Conservation (phyloP, 2,797 vertebrate species). For the Mus minutoides region DNA sequence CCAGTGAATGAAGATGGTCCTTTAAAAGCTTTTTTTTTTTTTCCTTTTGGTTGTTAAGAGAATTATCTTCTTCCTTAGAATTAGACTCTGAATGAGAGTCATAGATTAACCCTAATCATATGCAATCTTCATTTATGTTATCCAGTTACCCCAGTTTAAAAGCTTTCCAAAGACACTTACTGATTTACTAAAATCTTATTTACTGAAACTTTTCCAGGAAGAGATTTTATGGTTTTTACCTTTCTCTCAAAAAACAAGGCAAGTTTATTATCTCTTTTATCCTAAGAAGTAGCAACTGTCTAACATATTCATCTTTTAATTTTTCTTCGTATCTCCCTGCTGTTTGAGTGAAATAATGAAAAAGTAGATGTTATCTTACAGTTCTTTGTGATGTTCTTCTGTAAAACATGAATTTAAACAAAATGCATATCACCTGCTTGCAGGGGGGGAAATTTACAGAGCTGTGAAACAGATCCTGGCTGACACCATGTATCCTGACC, state of each 20-base stretch:
- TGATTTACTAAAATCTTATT: slow-evolving; percentile 63
- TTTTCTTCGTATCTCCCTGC: slow-evolving; percentile 56
- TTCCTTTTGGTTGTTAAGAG: not conserved
- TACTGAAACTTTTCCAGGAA: slow-evolving; percentile 69
- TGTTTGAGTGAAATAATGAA: slow-evolving; percentile 52
- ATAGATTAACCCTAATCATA: slow-evolving; percentile 50
- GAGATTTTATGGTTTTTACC: slow-evolving; percentile 61
- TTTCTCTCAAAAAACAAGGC: slow-evolving; percentile 59
- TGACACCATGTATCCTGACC: slow-evolving; percentile 13
- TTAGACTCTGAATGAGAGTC: slow-evolving; percentile 42
- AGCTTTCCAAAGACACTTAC: slow-evolving; percentile 50
- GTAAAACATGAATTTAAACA: slow-evolving; percentile 19
- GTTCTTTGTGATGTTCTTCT: slow-evolving; percentile 41
- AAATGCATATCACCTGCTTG: not conserved
- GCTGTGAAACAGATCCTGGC: not conserved
- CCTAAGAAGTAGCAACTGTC: slow-evolving; percentile 38
- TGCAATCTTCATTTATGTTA: slow-evolving; percentile 66
- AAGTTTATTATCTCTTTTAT: slow-evolving; percentile 59
- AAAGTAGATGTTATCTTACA: slow-evolving; percentile 27
- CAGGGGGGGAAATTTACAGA: slow-evolving; percentile 53
- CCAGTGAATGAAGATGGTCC: not conserved
- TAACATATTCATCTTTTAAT: slow-evolving; percentile 36
- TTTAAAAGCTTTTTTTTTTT: slow-evolving; percentile 8
- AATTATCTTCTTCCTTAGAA: slow-evolving; percentile 30
- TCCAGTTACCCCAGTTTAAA: slow-evolving; percentile 57